These are phyloP conservation scores for Cynopterus sphinx DNA, from an alignment of 2,797 vertebrate genomes.

Conservation along the genomic window DNA sequence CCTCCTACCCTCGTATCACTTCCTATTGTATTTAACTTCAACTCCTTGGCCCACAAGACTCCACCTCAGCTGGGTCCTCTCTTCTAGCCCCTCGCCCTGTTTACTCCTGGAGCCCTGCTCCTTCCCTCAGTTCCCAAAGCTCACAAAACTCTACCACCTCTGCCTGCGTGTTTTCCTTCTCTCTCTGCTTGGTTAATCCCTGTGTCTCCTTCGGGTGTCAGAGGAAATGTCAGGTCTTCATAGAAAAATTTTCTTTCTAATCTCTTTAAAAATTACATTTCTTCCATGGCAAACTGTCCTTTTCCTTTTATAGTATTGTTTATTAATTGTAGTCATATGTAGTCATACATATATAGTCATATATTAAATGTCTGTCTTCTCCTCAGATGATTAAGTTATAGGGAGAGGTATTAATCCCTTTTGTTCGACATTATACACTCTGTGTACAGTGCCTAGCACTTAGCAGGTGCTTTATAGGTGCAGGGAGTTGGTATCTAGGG, in stretches of 20 bases:
- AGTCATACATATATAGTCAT: background rate
- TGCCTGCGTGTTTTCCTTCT: background rate
- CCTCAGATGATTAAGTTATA: background rate
- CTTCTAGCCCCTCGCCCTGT: background rate
- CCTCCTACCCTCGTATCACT: background rate
- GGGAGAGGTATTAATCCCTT: background rate
- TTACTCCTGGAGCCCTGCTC: background rate
- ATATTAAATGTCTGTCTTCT: background rate
- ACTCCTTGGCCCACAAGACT: background rate
- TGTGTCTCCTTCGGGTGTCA: background rate
- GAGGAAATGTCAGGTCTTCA: background rate
- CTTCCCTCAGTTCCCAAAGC: background rate
- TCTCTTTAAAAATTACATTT: background rate
- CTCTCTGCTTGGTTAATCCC: background rate
- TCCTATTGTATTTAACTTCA: background rate
- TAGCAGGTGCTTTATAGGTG: background rate
- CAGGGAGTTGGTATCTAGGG: background rate
- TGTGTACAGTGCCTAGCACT: background rate
- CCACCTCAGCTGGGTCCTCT: background rate
- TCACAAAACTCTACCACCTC: background rate
- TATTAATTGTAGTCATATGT: background rate
- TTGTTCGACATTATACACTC: background rate
- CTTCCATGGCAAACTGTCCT: background rate
- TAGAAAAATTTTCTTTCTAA: background rate
- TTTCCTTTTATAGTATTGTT: background rate